phyloP scores from a whole-genome alignment of 2,113 vertebrate species.

The Bubo blakistoni region DNA sequence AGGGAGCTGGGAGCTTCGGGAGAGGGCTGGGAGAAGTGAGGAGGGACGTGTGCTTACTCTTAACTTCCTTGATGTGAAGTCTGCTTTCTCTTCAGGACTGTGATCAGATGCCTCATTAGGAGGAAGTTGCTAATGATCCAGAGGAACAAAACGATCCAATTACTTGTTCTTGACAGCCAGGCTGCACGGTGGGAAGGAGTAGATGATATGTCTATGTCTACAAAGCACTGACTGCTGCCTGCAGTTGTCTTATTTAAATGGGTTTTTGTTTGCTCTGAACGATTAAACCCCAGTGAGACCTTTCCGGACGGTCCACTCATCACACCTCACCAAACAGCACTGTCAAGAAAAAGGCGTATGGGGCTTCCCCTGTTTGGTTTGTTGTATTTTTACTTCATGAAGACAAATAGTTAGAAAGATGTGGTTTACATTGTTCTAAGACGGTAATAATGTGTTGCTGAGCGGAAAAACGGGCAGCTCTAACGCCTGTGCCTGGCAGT shows the following conservation, averaged over 20 bases:
- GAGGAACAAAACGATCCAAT: background rate
- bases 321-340: background rate
- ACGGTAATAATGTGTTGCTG: background rate
- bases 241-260: background rate
- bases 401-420: background rate
- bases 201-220: no score
- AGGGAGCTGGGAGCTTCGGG: no score
- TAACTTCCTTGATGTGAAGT: background rate
- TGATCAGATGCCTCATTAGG: background rate
- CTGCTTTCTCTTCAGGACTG: background rate
- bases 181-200: background rate
- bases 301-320: background rate
- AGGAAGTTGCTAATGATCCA: background rate
- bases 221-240: background rate
- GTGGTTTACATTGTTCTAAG: fast-evolving
- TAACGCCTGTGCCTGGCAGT: background rate
- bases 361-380: background rate
- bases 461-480: background rate
- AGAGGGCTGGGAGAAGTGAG: background rate
- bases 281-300: background rate
- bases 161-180: background rate
- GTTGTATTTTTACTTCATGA: background rate
- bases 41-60: fast-evolving
- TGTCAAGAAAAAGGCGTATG: no score
- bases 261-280: background rate